Evolutionary conservation across 2,888 invertebrate genomes (phyloP), one percentile per base, ranked within the genome.

Genomic region (Athetis lepigone): DNA sequence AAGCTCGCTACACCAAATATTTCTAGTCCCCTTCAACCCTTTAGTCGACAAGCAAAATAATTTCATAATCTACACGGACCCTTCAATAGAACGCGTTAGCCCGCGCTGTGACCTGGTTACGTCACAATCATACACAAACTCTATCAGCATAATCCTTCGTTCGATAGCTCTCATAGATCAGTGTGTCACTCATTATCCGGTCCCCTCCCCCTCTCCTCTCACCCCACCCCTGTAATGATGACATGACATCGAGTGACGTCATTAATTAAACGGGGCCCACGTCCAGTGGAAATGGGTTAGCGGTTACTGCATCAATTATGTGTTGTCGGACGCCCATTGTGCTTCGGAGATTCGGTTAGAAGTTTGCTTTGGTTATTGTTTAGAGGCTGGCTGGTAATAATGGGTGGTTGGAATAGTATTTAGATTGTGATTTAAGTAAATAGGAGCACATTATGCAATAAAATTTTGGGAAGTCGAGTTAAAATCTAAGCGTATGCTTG

Each of bases 221-320:
- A 33, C 29, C 18, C 65, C 36, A 16, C 21, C 55, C 61, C 63
- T 66, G 68, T 79, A 80, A 82, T 82, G 83, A 75, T 76, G 82
- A 82, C 83, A 79, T 75, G 78, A 81, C 78, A 78, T 80, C 79
- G 80, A 79, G 82, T 83, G 84, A 85, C 79, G 86, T 84, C 85
- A 88, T 89, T 88, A 88, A 88, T 88, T 87, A 88, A 81, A 78
- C 70, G 77, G 61, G 74, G 73, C 64, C 70, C 79, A 73, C 75
- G 80, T 77, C 74, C 73, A 68, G 54, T 61, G 60, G 75, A 82
- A 81, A 79, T 80, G 79, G 84, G 83, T 80, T 80, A 83, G 80
- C 68, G 81, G 78, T 74, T 69, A 75, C 70, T 78, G 79, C 77
- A 78, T 75, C 77, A 75, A 77, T 76, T 74, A 66, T 56, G 64